Evolutionary conservation across 2,113 vertebrate species (phyloP).

Genomic region (Delphinus delphis): DNA sequence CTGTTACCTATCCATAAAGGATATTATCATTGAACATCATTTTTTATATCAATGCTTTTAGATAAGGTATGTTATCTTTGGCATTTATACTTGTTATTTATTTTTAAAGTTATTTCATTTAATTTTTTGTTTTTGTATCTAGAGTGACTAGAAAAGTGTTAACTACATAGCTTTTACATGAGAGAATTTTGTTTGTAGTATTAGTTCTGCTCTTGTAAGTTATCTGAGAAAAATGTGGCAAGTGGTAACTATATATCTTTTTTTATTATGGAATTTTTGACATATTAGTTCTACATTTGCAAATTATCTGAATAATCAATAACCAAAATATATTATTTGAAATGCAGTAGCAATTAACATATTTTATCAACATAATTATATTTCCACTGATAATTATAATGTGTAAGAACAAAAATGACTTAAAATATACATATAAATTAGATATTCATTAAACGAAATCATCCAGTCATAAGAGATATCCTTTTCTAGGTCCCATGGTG

Average conservation of each 20-base stretch:
- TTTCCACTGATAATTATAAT: neutral
- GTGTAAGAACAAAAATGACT: neutral
- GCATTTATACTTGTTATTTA: neutral
- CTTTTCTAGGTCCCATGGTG: neutral
- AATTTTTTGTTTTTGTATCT: neutral
- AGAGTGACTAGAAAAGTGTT: neutral
- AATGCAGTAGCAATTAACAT: neutral
- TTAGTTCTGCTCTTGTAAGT: neutral
- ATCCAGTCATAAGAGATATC: neutral
- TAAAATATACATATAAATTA: neutral
- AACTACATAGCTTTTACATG: neutral
- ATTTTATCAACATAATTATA: neutral
- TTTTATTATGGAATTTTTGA: neutral
- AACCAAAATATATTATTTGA: neutral
- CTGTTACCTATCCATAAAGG: neutral
- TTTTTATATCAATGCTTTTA: neutral
- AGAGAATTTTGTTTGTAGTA: neutral
- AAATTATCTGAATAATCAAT: neutral
- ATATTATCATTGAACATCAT: neutral
- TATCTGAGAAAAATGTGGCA: neutral
- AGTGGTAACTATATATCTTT: neutral
- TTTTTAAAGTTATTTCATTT: neutral
- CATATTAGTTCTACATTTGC: neutral
- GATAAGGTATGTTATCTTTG: neutral
- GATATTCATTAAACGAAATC: neutral